phyloP scores from a whole-genome alignment of 2,113 vertebrate species.

The Brienomyrus brachyistius region DNA sequence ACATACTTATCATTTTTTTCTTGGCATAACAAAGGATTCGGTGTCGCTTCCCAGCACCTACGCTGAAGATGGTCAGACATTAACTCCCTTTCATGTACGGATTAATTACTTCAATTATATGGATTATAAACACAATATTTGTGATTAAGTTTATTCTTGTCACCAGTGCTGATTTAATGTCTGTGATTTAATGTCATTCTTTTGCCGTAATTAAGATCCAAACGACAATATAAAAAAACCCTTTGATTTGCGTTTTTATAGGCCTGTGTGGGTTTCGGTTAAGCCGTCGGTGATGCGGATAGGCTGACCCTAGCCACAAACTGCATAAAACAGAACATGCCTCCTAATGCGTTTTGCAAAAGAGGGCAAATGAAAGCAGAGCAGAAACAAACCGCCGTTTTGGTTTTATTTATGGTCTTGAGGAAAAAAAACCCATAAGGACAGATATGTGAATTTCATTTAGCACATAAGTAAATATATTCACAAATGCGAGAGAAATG shows the following conservation, averaged over 20 bases:
- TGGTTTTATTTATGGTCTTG: neutral
- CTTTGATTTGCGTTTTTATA: neutral
- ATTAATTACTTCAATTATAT: constrained; percentile 12
- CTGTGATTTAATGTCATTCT: neutral
- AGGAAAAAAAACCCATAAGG: neutral
- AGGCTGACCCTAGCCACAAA: neutral
- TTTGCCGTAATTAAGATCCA: neutral
- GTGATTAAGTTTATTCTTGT: neutral
- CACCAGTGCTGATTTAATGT: neutral
- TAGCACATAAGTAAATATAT: neutral
- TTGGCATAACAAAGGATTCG: neutral
- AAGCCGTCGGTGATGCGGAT: neutral
- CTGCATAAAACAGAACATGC: neutral
- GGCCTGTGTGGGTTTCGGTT: neutral
- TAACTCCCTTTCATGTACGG: neutral
- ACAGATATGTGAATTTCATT: neutral
- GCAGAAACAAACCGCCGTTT: neutral
- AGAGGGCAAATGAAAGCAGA: neutral
- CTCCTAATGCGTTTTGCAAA: neutral
- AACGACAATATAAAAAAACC: neutral
- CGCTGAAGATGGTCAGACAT: neutral
- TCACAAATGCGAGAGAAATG: neutral
- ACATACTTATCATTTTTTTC: neutral
- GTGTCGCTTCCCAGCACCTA: neutral
- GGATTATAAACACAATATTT: constrained; percentile 13